Base-by-base conservation (phyloP, 2,888 invertebrate species). In the Meteorus cinctellus region DNA sequence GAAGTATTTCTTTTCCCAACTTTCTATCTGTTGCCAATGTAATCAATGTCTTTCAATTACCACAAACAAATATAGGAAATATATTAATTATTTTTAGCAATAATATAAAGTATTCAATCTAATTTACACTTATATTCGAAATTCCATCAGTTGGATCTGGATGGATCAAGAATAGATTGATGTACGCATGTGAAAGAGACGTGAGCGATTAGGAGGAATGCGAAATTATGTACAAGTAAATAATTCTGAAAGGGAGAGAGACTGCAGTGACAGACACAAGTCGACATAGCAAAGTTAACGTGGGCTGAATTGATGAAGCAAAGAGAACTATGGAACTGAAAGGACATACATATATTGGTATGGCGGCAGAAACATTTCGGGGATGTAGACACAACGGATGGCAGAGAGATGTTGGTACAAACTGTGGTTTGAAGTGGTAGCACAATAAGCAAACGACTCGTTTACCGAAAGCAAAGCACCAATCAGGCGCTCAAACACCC, bases 301-400 rank as follows among this genome's bases (percentile, higher is more conserved):
- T 80, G 74, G 65, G 67, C 48, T 65, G 72, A 79, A 83, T 83
- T 81, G 82, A 83, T 82, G 83, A 82, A 78, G 75, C 79, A 78
- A 81, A 83, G 83, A 79, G 78, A 41, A 36, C 19, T 31, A 19
- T 24, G 29, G 48, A 34, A 36, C 19, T 27, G 29, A 36, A 36
- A 27, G 71, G 5, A 12, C 27, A 60, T 41, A 41, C 27, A 60
- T 48, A 55, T 69, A 55, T 62, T 34, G 60, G 19, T 41, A 48
- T 51, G 31, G 55, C 8, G n/a, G n/a, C 19, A 19, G 10, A 12
- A 55, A 19, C 29, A 16, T 70, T 59, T 60, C 36, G 14, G 31
- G 24, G 29, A 31, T 62, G 59, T 31, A 14, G 55, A 55, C n/a
- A 2, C n/a, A 55, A 55, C 8, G n/a, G 10, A 19, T 6, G 10